Percentiles rank a stretch among this genome's conserved stretches.
phyloP scores from a whole-genome alignment of 2,888 invertebrate species.

The Ennomos quercinarius region DNA sequence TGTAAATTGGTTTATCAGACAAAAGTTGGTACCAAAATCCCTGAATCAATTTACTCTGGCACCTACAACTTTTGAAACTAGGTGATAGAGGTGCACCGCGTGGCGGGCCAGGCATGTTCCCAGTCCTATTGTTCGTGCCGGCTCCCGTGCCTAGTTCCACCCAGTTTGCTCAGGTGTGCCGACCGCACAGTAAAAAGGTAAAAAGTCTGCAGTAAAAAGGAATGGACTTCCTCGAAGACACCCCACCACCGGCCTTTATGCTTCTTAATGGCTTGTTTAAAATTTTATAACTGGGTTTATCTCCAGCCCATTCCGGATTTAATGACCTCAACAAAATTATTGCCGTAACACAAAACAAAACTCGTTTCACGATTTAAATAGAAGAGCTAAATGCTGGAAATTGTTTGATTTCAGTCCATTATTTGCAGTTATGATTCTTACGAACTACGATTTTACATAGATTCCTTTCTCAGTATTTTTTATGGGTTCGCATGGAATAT shows the following conservation, averaged over 20 bases:
- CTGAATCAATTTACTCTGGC: constrained; percentile 1
- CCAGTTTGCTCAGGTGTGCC: constrained; percentile 69
- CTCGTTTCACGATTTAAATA: constrained; percentile 27
- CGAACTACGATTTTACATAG: neutral
- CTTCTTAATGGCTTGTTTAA: constrained; percentile 51
- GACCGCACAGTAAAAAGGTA: no score
- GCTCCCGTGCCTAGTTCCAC: constrained; percentile 37
- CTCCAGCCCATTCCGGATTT: constrained; percentile 22
- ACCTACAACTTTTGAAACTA: constrained; percentile 7
- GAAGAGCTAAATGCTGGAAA: constrained; percentile 15
- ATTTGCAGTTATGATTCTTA: neutral
- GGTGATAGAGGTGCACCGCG: constrained; percentile 4
- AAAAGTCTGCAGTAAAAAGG: constrained; percentile 81
- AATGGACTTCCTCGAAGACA: constrained; percentile 64
- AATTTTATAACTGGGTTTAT: constrained; percentile 35
- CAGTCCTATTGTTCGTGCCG: constrained; percentile 43
- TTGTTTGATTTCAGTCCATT: constrained; percentile 6
- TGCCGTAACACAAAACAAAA: constrained; percentile 28
- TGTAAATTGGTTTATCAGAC: neutral
- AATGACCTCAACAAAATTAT: constrained; percentile 29
- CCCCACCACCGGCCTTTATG: constrained; percentile 56
- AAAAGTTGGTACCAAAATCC: constrained; percentile 1
- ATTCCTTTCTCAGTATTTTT: neutral
- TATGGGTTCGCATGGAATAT: neutral
- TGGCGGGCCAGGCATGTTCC: neutral